These are phyloP conservation scores for Patagioenas fasciata DNA, from an alignment of 2,113 vertebrate species.

Conservation along the genomic window DNA sequence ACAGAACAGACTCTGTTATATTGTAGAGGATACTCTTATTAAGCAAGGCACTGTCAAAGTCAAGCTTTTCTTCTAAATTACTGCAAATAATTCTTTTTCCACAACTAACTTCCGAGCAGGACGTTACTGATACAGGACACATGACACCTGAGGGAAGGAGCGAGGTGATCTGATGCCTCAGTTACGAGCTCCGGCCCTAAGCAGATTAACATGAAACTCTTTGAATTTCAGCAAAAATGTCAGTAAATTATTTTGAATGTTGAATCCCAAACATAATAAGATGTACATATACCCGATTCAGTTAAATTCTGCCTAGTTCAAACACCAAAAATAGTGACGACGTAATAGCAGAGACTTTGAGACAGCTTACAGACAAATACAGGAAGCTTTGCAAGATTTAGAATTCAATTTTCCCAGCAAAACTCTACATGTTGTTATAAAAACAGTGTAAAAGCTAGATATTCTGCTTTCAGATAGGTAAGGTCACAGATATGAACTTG, in stretches of 20 bases:
- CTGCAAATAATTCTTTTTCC: background rate
- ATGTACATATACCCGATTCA: too few relatives aligned
- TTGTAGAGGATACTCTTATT: background rate
- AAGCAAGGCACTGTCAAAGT: background rate
- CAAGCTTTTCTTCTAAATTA: background rate
- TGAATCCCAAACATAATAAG: background rate
- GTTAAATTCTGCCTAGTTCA: background rate
- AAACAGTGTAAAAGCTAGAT: background rate
- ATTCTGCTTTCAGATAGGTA: background rate
- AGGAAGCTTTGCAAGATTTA: background rate
- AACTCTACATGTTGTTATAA: background rate
- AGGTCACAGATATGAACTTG: background rate
- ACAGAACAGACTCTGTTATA: background rate
- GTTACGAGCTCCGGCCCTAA: background rate
- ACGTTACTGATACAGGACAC: rapidly evolving
- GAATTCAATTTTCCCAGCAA: too few relatives aligned
- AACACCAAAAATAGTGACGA: background rate
- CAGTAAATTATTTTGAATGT: background rate
- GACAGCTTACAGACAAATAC: background rate
- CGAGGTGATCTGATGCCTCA: background rate
- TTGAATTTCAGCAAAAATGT: background rate
- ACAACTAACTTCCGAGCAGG: background rate
- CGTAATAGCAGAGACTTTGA: background rate
- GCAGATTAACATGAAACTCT: background rate
- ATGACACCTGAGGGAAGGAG: background rate